These are phyloP conservation scores for Motacilla tschutschensis DNA, from an alignment of 2,113 vertebrate species.

Conservation along the genomic window DNA sequence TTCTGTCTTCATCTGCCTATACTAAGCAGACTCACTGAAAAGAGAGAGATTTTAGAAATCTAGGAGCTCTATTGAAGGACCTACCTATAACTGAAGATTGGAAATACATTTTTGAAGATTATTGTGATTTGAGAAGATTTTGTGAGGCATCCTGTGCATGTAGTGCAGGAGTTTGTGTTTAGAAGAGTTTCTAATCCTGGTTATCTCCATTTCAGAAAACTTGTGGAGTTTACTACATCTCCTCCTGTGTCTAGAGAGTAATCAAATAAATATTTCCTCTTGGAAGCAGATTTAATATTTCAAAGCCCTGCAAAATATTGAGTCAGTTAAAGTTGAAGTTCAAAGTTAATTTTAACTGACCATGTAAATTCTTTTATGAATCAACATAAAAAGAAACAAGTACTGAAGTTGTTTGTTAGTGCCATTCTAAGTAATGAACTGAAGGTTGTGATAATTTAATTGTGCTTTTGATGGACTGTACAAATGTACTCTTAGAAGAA, in stretches of 20 bases:
- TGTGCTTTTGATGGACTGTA: conserved; percentile 1
- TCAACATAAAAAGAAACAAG: neutral
- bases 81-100: neutral
- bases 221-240: neutral
- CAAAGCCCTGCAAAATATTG: neutral
- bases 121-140: neutral
- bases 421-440: conserved; percentile 1
- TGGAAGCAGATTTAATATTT: neutral
- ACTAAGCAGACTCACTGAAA: neutral
- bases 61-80: neutral
- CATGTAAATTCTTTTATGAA: conserved; percentile 10
- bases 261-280: neutral
- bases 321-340: neutral
- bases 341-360: conserved; percentile 24
- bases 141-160: neutral
- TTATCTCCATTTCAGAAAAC: neutral
- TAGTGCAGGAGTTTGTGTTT: neutral
- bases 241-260: neutral
- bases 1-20: neutral
- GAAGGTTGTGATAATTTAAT: conserved; percentile 28
- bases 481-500: conserved; percentile 8
- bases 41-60: neutral
- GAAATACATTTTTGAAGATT: neutral
- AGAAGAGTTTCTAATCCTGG: neutral
- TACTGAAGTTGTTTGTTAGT: conserved; percentile 2